Conservation (phyloP, 2,888 invertebrate genomes). For the Augochlorella aurata region DNA sequence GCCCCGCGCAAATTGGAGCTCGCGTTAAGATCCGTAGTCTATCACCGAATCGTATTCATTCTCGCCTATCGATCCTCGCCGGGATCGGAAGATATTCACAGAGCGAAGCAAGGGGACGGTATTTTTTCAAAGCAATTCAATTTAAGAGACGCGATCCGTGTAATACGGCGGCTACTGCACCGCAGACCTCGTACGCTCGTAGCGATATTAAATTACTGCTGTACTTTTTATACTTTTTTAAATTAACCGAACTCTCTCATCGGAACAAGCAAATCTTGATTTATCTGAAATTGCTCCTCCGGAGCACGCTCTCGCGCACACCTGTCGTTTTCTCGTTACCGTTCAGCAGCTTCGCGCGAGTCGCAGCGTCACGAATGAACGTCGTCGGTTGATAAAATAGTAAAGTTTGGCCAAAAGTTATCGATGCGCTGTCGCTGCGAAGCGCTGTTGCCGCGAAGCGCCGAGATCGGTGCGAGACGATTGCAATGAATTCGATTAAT, state of each 20-base stretch:
- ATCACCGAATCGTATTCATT: conserved; percentile 1
- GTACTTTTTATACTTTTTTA: conserved; percentile 7
- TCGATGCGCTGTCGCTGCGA: background rate
- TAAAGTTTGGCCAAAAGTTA: conserved; percentile 1
- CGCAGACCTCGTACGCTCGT: background rate
- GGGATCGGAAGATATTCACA: background rate
- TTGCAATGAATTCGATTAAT: too few species aligned
- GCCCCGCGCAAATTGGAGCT: too few species aligned
- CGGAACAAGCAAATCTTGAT: background rate
- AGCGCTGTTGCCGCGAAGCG: too few species aligned
- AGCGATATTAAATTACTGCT: background rate
- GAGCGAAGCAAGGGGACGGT: background rate
- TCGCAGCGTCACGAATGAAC: background rate
- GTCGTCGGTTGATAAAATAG: background rate
- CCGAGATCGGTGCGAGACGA: background rate
- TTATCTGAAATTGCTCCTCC: background rate
- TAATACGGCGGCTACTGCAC: background rate
- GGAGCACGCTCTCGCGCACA: background rate
- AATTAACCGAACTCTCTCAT: background rate
- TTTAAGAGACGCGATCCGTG: background rate
- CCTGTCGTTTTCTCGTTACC: background rate
- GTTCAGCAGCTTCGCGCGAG: background rate
- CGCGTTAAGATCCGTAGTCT: background rate
- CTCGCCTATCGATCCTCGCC: background rate
- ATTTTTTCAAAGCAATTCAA: background rate